Base-by-base conservation (phyloP, 2,113 vertebrate species). In the Chionis minor region DNA sequence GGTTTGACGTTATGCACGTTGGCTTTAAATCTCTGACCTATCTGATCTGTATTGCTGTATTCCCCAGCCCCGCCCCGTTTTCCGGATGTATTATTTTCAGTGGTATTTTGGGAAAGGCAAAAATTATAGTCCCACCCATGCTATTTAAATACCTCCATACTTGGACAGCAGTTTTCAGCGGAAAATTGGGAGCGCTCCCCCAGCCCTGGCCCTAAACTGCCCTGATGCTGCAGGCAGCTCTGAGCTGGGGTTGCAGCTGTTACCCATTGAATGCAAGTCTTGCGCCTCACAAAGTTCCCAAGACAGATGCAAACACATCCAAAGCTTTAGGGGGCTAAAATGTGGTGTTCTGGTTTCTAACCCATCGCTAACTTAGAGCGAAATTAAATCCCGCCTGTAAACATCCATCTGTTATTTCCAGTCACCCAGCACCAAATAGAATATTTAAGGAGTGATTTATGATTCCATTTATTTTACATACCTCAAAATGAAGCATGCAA, bases 391-490 rank as follows among this genome's bases (percentile, higher is more conserved):
- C 93, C 40, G 0, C 79, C 86, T 81, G 77, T 85, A 91, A 91
- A 94, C 89, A 92, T 95, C 92, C 96, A 97, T 97, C 95, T 97
- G 97, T 96, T 97, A 96, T 90, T 96, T 97, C 92, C 92, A 86
- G 69, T 91, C 93, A 92, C 93, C 93, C 91, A 96, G 77, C 88
- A 96, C 81, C 56, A 92, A 97, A 67, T 32, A 83, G 96, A 96
- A 95, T 92, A 94, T 94, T 98, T 97, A 97, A 95, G 83, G n/a
- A 82, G 90, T 97, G 95, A 98, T 97, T 97, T 97, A 97, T 94
- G 83, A 85, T 96, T 96, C 83, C 71, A 84, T 94, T 97, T 97
- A 96, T 88, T 97, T 96, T 86, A 81, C 88, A 88, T 90, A 90
- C 42, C 92, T 97, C 92, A 92, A 90, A 96, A 96, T 30, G 54